phyloP scores from a whole-genome alignment of 2,113 vertebrate species.

The Aramus guarauna region DNA sequence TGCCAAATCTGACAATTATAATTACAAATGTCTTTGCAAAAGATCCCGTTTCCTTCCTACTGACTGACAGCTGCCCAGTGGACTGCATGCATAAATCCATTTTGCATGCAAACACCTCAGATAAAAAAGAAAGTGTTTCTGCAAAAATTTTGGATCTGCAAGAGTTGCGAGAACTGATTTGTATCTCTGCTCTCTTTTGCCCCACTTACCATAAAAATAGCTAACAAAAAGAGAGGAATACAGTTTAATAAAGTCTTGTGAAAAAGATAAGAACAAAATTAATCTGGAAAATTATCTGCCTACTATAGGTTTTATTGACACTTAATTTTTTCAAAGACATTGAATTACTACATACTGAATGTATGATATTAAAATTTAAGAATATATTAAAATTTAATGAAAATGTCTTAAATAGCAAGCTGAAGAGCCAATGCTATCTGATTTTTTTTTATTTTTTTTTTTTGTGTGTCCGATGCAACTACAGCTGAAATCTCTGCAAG shows the following conservation, averaged over 20 bases:
- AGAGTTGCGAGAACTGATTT: neutral
- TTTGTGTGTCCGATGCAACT: neutral
- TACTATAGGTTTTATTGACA: neutral
- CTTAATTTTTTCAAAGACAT: conserved; percentile 17
- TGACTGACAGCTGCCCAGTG: conserved; percentile 19
- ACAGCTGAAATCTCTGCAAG: neutral
- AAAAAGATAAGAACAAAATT: neutral
- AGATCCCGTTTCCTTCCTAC: neutral
- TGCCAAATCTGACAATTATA: neutral
- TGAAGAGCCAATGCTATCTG: neutral
- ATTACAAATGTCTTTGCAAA: conserved; percentile 8
- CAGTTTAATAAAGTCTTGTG: neutral
- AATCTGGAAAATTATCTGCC: conserved; percentile 15
- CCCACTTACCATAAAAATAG: neutral
- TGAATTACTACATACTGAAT: conserved; percentile 2
- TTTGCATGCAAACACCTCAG: neutral
- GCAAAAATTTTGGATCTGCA: neutral
- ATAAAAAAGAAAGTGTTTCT: neutral
- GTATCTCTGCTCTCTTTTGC: neutral
- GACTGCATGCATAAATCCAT: neutral
- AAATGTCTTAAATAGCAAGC: conserved; percentile 11
- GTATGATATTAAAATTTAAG: conserved; percentile 22
- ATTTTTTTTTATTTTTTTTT: neutral
- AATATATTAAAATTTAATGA: conserved; percentile 29
- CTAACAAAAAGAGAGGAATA: neutral